Percentiles rank a stretch among this genome's conserved stretches.
These are phyloP conservation scores for Cheirogaleus major DNA, from an alignment of 2,797 vertebrate genomes.

Conservation along the genomic window DNA sequence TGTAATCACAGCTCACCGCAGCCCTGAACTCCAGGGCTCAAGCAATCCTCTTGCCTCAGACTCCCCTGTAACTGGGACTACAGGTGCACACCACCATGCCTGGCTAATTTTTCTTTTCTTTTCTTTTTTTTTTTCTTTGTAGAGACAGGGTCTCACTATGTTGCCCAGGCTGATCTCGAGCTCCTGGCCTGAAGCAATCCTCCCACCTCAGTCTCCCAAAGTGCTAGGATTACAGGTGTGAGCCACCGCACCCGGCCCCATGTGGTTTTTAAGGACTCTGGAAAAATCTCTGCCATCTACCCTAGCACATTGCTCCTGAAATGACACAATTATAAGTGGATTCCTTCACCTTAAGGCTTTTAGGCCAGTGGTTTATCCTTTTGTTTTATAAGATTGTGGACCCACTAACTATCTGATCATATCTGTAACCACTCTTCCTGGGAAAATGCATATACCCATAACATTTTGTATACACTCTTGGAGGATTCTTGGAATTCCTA, in stretches of 20 bases:
- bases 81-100: background rate
- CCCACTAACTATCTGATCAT: slow-evolving; percentile 6
- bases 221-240: background rate
- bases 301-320: background rate
- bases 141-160: background rate
- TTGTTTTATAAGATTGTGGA: background rate
- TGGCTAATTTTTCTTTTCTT: background rate
- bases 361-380: background rate
- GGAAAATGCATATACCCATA: background rate
- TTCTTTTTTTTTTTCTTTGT: background rate
- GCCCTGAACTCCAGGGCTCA: background rate
- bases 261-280: slow-evolving; percentile 27
- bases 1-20: background rate
- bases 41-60: background rate
- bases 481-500: slow-evolving; percentile 24
- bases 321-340: background rate
- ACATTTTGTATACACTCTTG: background rate
- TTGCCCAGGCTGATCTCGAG: background rate
- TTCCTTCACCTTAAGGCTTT: background rate
- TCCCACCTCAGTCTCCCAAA: background rate
- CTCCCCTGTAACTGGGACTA: background rate
- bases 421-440: background rate
- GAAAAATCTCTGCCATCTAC: background rate
- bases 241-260: background rate
- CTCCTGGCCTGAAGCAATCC: background rate